A percentile compares a stretch with the other conserved stretches of the same genome.
Conservation (phyloP, 2,797 vertebrate genomes). For the Hydrolagus colliei region DNA sequence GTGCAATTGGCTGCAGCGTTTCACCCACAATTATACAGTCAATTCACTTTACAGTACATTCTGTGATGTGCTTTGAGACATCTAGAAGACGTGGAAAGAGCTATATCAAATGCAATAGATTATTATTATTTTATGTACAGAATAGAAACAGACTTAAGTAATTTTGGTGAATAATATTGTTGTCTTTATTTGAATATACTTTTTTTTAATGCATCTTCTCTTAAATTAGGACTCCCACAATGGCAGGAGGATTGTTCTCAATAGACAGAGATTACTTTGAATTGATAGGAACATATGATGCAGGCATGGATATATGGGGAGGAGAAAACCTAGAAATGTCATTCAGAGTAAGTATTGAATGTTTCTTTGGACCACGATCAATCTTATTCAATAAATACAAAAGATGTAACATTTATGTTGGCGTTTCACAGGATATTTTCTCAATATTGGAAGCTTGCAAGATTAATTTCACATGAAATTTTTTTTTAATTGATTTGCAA, state of each 20-base stretch:
- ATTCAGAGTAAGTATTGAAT: conserved; percentile 75
- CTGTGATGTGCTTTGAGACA: too few relatives aligned
- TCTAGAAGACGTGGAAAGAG: too few relatives aligned
- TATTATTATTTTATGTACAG: neutral
- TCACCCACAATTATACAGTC: too few relatives aligned
- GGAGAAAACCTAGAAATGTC: conserved; percentile 99
- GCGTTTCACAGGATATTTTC: neutral
- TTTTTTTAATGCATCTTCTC: neutral
- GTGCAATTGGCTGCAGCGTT: too few relatives aligned
- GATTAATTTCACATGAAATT: neutral
- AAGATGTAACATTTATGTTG: neutral
- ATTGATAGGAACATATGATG: conserved; percentile 95
- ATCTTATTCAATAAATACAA: neutral
- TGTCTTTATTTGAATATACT: neutral
- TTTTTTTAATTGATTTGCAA: too few relatives aligned
- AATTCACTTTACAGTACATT: too few relatives aligned
- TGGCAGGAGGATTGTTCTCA: conserved; percentile 97
- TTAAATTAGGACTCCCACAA: conserved; percentile 82
- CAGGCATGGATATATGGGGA: conserved; percentile 99
- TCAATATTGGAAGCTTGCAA: neutral
- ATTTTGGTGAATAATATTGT: neutral
- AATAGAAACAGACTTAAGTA: neutral
- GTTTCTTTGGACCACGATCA: neutral
- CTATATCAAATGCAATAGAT: too few relatives aligned
- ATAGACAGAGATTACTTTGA: conserved; percentile 98